A percentile compares a stretch with the other conserved stretches of the same genome.
These are phyloP conservation scores for Netelia fuscicornis DNA, from an alignment of 2,888 invertebrate genomes.

Conservation along the genomic window DNA sequence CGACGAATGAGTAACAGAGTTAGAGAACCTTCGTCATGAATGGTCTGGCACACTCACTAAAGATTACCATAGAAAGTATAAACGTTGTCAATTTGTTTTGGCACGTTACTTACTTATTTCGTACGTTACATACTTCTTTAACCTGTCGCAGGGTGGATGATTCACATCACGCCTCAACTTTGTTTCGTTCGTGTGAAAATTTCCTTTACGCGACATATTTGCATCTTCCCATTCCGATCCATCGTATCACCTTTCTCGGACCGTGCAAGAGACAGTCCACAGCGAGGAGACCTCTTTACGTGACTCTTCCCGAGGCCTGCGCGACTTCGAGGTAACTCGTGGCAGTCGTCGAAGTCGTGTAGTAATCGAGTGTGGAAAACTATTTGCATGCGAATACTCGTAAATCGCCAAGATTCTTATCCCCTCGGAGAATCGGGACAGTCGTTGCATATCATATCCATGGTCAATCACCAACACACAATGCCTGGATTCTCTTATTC, in stretches of 20 bases:
- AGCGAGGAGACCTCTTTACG: constrained; percentile 19
- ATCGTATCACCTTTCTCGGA: not conserved
- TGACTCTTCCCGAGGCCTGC: constrained; percentile 16
- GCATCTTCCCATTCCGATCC: not conserved
- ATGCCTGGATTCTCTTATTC: constrained; percentile 8
- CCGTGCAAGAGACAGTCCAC: not conserved
- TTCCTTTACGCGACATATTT: constrained; percentile 24
- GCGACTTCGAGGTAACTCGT: not conserved
- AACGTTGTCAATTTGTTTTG: constrained; percentile 52
- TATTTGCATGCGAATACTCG: constrained; percentile 37
- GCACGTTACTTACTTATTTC: constrained; percentile 45
- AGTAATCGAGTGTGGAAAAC: constrained; percentile 6
- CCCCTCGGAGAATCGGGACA: constrained; percentile 43
- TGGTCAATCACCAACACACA: constrained; percentile 24
- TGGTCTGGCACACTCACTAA: not conserved
- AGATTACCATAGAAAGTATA: constrained; percentile 1
- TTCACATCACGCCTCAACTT: constrained; percentile 40
- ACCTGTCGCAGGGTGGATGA: constrained; percentile 11
- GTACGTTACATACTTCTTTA: constrained; percentile 35
- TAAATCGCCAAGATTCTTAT: constrained; percentile 46
- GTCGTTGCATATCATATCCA: constrained; percentile 38
- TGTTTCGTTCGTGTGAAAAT: constrained; percentile 28
- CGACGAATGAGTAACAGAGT: not conserved
- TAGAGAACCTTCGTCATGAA: not conserved
- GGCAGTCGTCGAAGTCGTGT: not conserved